Percentiles rank a stretch among this genome's conserved stretches.
These are phyloP conservation scores for Trichonephila inaurata DNA, from an alignment of 1,140 invertebrate species.

Conservation along the genomic window DNA sequence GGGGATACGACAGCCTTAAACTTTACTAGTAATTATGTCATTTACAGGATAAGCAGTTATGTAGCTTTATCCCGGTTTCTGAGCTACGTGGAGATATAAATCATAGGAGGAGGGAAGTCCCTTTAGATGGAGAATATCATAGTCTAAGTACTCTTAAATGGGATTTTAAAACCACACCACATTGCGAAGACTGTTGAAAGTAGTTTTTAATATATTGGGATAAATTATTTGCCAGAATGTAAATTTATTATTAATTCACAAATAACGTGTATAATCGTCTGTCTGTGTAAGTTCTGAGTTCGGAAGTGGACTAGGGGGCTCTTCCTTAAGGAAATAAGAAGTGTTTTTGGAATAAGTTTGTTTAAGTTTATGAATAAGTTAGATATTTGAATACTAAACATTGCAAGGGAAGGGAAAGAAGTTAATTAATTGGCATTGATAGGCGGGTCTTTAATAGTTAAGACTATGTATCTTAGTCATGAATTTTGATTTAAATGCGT, in stretches of 20 bases:
- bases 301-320: too few relatives aligned
- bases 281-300: too few relatives aligned
- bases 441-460: too few relatives aligned
- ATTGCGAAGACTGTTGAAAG: neutral
- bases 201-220: neutral
- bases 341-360: too few relatives aligned
- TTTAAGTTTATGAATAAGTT: too few relatives aligned
- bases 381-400: too few relatives aligned
- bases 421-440: too few relatives aligned
- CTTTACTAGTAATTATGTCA: slow-evolving; percentile 73
- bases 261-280: neutral
- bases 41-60: slow-evolving; percentile 66
- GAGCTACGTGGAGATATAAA: slow-evolving; percentile 41
- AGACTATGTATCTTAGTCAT: too few relatives aligned
- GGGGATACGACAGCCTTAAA: slow-evolving; percentile 66
- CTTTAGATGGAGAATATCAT: neutral
- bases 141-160: neutral
- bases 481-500: too few relatives aligned
- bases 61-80: slow-evolving; percentile 34
- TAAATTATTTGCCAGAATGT: neutral
- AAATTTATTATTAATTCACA: neutral
- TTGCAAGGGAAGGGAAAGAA: too few relatives aligned
- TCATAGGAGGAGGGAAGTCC: neutral
- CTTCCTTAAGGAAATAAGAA: too few relatives aligned
- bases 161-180: neutral